Base-by-base conservation (phyloP, 2,113 vertebrate genomes). In the Cyanoderma ruficeps region DNA sequence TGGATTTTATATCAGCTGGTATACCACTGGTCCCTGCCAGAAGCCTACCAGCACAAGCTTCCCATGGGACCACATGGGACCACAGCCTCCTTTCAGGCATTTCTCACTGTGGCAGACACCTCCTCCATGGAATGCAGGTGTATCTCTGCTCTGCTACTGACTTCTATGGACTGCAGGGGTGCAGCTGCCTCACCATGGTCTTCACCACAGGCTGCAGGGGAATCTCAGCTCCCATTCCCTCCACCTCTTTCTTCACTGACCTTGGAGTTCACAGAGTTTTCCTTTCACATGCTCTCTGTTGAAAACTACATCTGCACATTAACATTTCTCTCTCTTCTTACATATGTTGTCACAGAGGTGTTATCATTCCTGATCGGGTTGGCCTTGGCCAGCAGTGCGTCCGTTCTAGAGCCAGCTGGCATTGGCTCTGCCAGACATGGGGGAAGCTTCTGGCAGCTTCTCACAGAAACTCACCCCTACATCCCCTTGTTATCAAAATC, bases 171-270 rank as follows among this genome's bases (percentile, higher is more conserved):
- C 30, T n/a, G 7, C 41, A 56, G 19, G 11, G 11, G 14, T 2
- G 2, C n/a, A 56, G 28, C n/a, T 64, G 11, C 9, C 23, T n/a
- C 30, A 33, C 22, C 10, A 28, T 15, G 3, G 10, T n/a, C 23
- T 47, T n/a, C 30, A 47, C 28, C 59, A 56, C 0, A 0, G 11
- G 9, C 19, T 59, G 28, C 41, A 41, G n/a, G 6, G 37, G 19
- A 49, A 56, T 56, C 41, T 47, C 60, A 47, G 19, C 50, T 64
- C 28, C 0, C 0, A 24, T 16, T 19, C 19, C n/a, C 24, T 75
- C 19, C 0, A 0, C 10, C 41, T 65, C 70, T n/a, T 55, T 9
- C n/a, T 49, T 41, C 70, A n/a, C 15, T 17, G 30, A 30, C 15
- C 10, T 49, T 41, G 15, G 20, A 41, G 30, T 41, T 25, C 1